Evolutionary conservation across 2,113 vertebrate genomes (phyloP).

Genomic region (Aspiorhynchus laticeps): DNA sequence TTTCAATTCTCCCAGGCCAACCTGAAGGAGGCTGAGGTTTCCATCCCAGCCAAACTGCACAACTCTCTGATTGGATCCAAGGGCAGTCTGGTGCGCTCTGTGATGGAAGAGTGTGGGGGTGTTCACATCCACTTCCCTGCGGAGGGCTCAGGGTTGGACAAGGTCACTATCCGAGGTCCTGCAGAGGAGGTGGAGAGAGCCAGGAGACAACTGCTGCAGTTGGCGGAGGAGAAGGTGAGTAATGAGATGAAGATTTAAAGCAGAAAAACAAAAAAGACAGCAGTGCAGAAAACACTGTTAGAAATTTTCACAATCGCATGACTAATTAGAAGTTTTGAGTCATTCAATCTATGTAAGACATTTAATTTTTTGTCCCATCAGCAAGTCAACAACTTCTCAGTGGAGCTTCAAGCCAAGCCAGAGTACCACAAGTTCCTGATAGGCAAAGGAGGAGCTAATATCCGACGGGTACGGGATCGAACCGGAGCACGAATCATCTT

Average conservation of each 20-base stretch:
- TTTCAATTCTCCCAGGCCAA: slow-evolving; percentile 71
- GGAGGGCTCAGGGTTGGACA: slow-evolving; percentile 77
- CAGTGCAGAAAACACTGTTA: neutral
- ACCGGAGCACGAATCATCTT: slow-evolving; percentile 80
- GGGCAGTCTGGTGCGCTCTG: slow-evolving; percentile 81
- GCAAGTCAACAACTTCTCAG: slow-evolving; percentile 82
- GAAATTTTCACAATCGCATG: no score
- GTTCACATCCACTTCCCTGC: slow-evolving; percentile 84
- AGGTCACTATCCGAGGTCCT: slow-evolving; percentile 78
- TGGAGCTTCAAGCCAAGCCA: slow-evolving; percentile 76
- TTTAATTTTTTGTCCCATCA: slow-evolving; percentile 48
- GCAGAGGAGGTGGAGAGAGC: slow-evolving; percentile 78
- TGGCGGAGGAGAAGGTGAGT: slow-evolving; percentile 81
- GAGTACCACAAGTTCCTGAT: slow-evolving; percentile 84
- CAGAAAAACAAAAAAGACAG: neutral
- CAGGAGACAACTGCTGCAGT: slow-evolving; percentile 78
- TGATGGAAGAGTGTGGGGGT: slow-evolving; percentile 85
- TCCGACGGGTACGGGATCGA: slow-evolving; percentile 76
- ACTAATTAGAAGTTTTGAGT: neutral
- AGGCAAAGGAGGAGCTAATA: slow-evolving; percentile 77
- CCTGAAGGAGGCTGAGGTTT: slow-evolving; percentile 79
- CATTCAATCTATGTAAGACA: neutral
- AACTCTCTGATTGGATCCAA: slow-evolving; percentile 85
- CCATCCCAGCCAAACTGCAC: slow-evolving; percentile 81
- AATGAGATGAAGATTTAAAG: neutral